phyloP scores from a whole-genome alignment of 2,888 invertebrate species.

The Prionchulus punctatus region DNA sequence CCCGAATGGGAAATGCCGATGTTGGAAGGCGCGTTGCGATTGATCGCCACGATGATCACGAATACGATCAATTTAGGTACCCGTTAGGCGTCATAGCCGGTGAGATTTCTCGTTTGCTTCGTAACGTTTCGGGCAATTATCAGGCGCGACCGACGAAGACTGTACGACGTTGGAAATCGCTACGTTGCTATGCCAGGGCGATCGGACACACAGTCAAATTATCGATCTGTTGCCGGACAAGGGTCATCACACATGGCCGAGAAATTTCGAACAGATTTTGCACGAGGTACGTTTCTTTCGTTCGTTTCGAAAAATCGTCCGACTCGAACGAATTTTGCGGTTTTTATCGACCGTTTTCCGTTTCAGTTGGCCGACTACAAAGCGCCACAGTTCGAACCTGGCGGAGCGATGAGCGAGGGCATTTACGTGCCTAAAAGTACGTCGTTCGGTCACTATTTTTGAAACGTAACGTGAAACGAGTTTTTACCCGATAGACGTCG shows the following conservation, averaged over 20 bases:
- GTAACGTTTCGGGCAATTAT: too few species aligned
- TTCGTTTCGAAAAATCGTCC: not conserved
- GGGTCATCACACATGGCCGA: constrained; percentile 52
- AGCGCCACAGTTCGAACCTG: constrained; percentile 69
- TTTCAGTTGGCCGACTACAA: constrained; percentile 60
- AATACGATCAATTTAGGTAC: constrained; percentile 68
- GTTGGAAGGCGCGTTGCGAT: constrained; percentile 79
- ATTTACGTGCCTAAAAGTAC: constrained; percentile 59
- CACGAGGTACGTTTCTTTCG: constrained; percentile 44
- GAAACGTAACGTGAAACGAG: not conserved
- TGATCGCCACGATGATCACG: constrained; percentile 69
- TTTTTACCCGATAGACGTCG: constrained; percentile 38
- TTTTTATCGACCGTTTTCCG: not conserved
- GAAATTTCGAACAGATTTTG: constrained; percentile 63
- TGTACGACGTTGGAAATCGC: constrained; percentile 74
- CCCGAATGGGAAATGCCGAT: constrained; percentile 69
- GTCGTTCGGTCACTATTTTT: too few species aligned
- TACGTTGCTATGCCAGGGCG: constrained; percentile 54
- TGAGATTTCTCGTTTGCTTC: too few species aligned
- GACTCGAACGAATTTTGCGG: not conserved
- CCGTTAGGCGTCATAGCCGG: not conserved
- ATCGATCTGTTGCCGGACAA: constrained; percentile 88
- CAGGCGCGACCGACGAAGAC: constrained; percentile 47
- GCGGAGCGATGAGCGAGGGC: constrained; percentile 53
- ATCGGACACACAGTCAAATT: constrained; percentile 86